phyloP scores from a whole-genome alignment of 2,888 invertebrate genomes.

The Formica aserva region DNA sequence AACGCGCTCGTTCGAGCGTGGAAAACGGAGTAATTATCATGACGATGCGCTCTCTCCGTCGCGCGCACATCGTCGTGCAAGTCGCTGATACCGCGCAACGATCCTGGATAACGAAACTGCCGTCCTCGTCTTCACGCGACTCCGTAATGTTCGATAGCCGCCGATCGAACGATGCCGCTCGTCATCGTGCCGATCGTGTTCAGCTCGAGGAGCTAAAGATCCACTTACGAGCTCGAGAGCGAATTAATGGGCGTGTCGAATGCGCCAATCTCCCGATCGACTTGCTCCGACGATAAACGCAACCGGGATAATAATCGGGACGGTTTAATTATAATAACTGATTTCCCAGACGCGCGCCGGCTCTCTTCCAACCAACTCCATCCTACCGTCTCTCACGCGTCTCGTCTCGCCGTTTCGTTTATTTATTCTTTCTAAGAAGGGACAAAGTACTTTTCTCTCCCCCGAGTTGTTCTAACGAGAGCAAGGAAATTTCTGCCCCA shows the following conservation, averaged over 20 bases:
- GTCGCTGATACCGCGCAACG: conserved; percentile 53
- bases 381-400: conserved; percentile 5
- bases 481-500: conserved; percentile 68
- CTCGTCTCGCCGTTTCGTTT: conserved; percentile 30
- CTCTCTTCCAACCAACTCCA: conserved; percentile 58
- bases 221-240: conserved; percentile 49
- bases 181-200: conserved; percentile 49
- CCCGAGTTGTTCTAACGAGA: conserved; percentile 68
- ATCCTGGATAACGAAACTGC: conserved; percentile 33
- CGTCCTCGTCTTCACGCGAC: background rate
- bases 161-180: conserved; percentile 71
- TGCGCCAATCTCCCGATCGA: conserved; percentile 39
- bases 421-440: conserved; percentile 22
- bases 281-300: conserved; percentile 45
- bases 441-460: conserved; percentile 17
- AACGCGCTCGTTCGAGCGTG: conserved; percentile 78
- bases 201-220: conserved; percentile 46
- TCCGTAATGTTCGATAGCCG: conserved; percentile 66
- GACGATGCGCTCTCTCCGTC: conserved; percentile 72
- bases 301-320: conserved; percentile 46
- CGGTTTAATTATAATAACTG: conserved; percentile 72
- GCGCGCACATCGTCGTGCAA: conserved; percentile 31
- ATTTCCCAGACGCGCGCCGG: conserved; percentile 75
- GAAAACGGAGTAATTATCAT: conserved; percentile 82
- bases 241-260: conserved; percentile 56